phyloP scores from a whole-genome alignment of 2,113 vertebrate species.

The Emydura subglobosa region DNA sequence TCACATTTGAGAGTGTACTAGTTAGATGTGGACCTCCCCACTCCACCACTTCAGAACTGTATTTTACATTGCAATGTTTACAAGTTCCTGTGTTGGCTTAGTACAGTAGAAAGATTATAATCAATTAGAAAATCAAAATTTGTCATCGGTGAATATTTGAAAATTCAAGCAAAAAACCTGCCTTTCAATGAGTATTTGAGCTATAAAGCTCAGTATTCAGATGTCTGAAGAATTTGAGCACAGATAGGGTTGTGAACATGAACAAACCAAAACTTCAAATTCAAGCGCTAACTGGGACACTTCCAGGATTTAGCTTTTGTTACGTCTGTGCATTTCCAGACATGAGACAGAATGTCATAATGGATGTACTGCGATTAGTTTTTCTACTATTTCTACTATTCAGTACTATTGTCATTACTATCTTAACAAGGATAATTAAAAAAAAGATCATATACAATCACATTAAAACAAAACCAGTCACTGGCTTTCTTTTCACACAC shows the following conservation, averaged over 20 bases:
- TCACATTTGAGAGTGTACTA: background rate
- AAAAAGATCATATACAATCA: background rate
- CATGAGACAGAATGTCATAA: background rate
- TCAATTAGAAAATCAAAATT: background rate
- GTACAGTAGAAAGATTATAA: background rate
- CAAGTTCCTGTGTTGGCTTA: background rate
- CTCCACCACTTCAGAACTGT: background rate
- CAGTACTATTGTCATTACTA: conserved; percentile 11
- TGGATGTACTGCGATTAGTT: background rate
- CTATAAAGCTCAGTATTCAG: background rate
- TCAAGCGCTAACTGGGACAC: background rate
- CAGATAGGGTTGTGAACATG: fast-evolving
- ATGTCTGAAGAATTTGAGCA: background rate
- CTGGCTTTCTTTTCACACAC: background rate
- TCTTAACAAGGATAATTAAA: conserved; percentile 21
- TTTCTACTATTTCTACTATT: background rate
- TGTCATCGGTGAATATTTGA: fast-evolving
- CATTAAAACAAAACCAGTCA: background rate
- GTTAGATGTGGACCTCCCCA: background rate
- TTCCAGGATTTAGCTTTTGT: background rate
- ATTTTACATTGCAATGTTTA: background rate
- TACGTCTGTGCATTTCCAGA: background rate
- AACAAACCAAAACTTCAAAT: background rate
- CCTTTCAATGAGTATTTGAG: background rate
- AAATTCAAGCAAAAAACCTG: background rate